Percentiles rank a stretch among this genome's conserved stretches.
These are phyloP conservation scores for Aphelenchoides besseyi DNA, from an alignment of 1,140 invertebrate genomes.

Conservation along the genomic window DNA sequence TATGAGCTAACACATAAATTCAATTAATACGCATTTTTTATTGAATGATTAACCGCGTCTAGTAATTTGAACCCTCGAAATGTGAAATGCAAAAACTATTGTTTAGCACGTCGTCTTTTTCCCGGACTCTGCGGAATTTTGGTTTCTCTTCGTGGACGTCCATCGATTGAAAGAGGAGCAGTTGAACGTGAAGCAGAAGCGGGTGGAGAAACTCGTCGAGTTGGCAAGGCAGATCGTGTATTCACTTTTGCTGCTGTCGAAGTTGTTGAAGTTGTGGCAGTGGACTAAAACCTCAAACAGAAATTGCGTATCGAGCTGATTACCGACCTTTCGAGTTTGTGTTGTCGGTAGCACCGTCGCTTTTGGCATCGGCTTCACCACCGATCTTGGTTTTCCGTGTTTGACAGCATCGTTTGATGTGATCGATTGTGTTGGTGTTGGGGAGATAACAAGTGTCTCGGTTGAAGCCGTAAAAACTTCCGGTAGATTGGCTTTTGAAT, in stretches of 20 bases:
- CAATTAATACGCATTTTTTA: no score
- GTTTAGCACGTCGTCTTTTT: background rate
- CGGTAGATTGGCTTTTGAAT: background rate
- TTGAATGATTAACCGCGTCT: no score
- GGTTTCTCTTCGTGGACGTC: background rate
- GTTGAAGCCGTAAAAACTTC: conserved; percentile 6
- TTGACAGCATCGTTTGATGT: background rate
- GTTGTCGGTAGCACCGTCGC: conserved; percentile 26
- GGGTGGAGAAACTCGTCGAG: background rate
- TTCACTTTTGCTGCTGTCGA: conserved; percentile 11
- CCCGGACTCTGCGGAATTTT: background rate
- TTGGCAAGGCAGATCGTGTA: background rate
- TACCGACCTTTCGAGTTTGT: background rate
- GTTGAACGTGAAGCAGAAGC: background rate
- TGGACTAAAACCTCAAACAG: conserved; percentile 7
- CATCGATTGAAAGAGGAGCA: conserved; percentile 2
- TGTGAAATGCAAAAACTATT: background rate
- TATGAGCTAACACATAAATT: no score
- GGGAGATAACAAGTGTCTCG: conserved; percentile 12
- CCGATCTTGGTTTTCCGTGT: conserved; percentile 43
- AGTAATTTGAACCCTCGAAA: no score
- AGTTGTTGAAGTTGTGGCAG: background rate
- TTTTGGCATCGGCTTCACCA: conserved; percentile 58
- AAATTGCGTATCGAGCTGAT: no score
- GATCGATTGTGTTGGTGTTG: background rate